Evolutionary conservation across 2,888 invertebrate species (phyloP).

Genomic region (Amiota communis): DNA sequence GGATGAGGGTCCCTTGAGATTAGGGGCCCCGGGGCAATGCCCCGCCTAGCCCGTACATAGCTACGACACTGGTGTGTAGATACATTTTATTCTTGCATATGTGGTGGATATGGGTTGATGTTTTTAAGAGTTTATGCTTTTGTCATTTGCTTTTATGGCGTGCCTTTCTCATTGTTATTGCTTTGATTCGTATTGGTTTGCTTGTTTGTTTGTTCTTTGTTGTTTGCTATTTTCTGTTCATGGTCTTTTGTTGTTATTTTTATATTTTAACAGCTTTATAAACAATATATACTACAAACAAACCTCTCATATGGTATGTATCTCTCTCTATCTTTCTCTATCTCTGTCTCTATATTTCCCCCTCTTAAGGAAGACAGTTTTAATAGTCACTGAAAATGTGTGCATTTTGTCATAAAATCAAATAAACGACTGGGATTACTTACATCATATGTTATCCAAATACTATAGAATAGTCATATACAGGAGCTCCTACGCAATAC

Average conservation of each 20-base stretch:
- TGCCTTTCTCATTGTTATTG: conserved; percentile 14
- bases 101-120: not conserved
- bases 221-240: too few species aligned
- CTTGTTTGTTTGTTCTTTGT: too few species aligned
- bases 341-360: too few species aligned
- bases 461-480: too few species aligned
- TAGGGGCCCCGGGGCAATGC: too few species aligned
- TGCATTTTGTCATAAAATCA: conserved; percentile 16
- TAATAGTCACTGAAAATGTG: conserved; percentile 46
- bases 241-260: conserved; percentile 32
- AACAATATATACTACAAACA: not conserved
- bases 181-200: conserved; percentile 40
- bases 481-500: too few species aligned
- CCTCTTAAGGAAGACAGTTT: conserved; percentile 31
- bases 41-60: too few species aligned
- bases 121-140: conserved; percentile 47
- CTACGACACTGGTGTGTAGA: too few species aligned
- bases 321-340: too few species aligned
- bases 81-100: conserved; percentile 13
- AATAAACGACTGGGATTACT: not conserved
- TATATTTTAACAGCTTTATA: conserved; percentile 43
- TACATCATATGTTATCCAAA: not conserved
- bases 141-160: conserved; percentile 51
- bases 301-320: conserved; percentile 23
- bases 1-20: too few species aligned